A percentile compares a stretch with the other conserved stretches of the same genome.
Evolutionary conservation across 1,140 invertebrate species (phyloP).

Genomic region (Drosophila rhopaloa): DNA sequence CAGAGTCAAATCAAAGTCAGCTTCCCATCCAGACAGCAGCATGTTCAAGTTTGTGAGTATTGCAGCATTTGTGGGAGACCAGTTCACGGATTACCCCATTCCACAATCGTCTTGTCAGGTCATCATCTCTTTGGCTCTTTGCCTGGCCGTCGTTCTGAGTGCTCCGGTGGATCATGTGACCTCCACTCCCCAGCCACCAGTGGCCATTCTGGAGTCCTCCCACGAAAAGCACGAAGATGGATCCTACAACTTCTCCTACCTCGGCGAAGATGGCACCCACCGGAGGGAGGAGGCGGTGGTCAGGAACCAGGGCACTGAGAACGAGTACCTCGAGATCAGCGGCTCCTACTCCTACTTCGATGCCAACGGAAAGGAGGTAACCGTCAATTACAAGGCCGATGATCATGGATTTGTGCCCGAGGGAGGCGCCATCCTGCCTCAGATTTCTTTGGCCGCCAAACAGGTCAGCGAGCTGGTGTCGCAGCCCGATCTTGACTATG

Average conservation of each 20-base stretch:
- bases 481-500: conserved; percentile 53
- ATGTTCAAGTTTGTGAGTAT: conserved; percentile 72
- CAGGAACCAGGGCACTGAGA: conserved; percentile 60
- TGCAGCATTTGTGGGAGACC: background rate
- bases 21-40: conserved; percentile 34
- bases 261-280: conserved; percentile 72
- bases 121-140: conserved; percentile 43
- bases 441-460: conserved; percentile 73
- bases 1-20: conserved; percentile 55
- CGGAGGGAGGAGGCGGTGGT: conserved; percentile 70
- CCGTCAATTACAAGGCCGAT: conserved; percentile 77
- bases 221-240: conserved; percentile 70
- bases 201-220: conserved; percentile 70
- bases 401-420: conserved; percentile 78
- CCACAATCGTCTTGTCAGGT: conserved; percentile 24
- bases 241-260: conserved; percentile 74
- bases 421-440: conserved; percentile 62
- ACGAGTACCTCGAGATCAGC: conserved; percentile 69
- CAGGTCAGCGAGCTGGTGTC: conserved; percentile 51
- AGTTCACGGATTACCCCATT: conserved; percentile 33
- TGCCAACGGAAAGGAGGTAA: conserved; percentile 69
- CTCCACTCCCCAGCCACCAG: conserved; percentile 34
- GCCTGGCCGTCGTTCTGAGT: conserved; percentile 31
- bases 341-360: conserved; percentile 77
- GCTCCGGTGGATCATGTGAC: conserved; percentile 38